Evolutionary conservation across 2,797 vertebrate species (phyloP).

Genomic region (Gouania willdenowi): DNA sequence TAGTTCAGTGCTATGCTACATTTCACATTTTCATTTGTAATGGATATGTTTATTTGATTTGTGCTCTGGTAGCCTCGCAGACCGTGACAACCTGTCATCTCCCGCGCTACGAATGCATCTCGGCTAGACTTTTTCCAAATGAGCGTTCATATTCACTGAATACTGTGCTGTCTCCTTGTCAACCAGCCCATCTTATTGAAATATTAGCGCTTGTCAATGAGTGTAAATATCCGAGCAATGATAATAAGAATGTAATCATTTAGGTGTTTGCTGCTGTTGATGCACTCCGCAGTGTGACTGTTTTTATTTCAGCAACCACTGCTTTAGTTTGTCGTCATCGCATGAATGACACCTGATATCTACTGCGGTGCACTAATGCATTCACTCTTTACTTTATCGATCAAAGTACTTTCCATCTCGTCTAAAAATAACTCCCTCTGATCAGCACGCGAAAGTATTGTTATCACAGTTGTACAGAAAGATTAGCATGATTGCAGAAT

Average conservation of each 20-base stretch:
- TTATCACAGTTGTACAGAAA: not conserved
- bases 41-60: constrained; percentile 27
- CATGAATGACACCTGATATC: constrained; percentile 53
- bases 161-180: constrained; percentile 11
- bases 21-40: constrained; percentile 18
- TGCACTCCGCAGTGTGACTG: constrained; percentile 20
- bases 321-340: constrained; percentile 27
- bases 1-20: constrained; percentile 5
- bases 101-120: constrained; percentile 8
- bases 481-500: no score
- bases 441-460: constrained; percentile 3
- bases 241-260: constrained; percentile 27
- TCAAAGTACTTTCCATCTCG: constrained; percentile 45
- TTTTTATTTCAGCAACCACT: constrained; percentile 12
- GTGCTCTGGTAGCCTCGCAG: constrained; percentile 10
- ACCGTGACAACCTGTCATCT: constrained; percentile 16
- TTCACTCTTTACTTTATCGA: constrained; percentile 50
- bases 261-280: constrained; percentile 10
- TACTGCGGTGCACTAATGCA: constrained; percentile 46
- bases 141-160: constrained; percentile 11
- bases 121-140: constrained; percentile 4
- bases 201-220: constrained; percentile 14
- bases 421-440: constrained; percentile 23
- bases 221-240: not conserved
- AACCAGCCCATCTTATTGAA: constrained; percentile 20